Percentiles rank a stretch among this genome's conserved stretches.
Evolutionary conservation across 1,140 invertebrate species (phyloP).

Genomic region (Hycleus phaleratus): DNA sequence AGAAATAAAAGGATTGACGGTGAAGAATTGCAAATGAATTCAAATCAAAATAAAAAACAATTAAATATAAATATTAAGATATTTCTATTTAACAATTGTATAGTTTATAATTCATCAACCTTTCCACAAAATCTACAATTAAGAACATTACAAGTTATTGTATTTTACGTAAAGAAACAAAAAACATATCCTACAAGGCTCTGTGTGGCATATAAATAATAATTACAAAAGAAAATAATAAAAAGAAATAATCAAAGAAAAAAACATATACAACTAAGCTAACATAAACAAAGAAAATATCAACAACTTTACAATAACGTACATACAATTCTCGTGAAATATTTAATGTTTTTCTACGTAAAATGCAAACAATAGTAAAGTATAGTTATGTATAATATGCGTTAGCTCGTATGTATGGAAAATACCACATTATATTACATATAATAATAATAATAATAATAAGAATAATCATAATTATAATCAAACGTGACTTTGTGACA

Average conservation of each 20-base stretch:
- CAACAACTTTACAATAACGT: conserved; percentile 37
- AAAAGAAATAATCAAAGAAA: conserved; percentile 9
- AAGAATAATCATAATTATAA: conserved; percentile 19
- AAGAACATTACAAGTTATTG: conserved; percentile 42
- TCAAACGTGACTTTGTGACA: conserved; percentile 17
- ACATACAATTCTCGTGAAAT: conserved; percentile 28
- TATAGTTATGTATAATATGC: conserved; percentile 27
- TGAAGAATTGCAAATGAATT: not conserved
- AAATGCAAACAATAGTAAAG: conserved; percentile 35
- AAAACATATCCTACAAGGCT: conserved; percentile 35
- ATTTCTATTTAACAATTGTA: conserved; percentile 44
- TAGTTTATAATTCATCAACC: conserved; percentile 42
- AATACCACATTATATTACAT: conserved; percentile 31
- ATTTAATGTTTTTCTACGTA: conserved; percentile 35
- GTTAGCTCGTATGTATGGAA: conserved; percentile 28
- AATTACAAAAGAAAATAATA: conserved; percentile 32
- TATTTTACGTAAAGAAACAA: conserved; percentile 38
- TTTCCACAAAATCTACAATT: conserved; percentile 43
- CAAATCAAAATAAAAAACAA: conserved; percentile 9
- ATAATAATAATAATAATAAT: conserved; percentile 11
- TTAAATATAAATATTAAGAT: conserved; percentile 38
- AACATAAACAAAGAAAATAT: conserved; percentile 38
- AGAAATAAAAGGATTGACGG: not conserved
- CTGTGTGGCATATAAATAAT: conserved; percentile 31
- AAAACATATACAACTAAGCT: conserved; percentile 33